Conservation (phyloP, 2,888 invertebrate genomes). For the Polyommatus icarus region DNA sequence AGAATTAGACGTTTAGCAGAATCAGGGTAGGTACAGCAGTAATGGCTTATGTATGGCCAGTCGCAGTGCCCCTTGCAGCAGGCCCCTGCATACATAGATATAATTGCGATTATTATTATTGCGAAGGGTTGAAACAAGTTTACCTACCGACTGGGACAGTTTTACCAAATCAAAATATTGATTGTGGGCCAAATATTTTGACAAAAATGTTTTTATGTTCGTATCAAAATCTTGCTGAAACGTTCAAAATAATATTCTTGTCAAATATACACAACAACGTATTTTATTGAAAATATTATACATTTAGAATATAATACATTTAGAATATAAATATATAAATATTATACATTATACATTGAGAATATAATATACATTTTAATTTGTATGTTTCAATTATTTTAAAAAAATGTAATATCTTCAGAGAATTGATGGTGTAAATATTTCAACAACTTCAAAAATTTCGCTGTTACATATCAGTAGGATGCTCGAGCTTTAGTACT, state of each 20-base stretch:
- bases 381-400: no score
- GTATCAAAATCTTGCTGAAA: not conserved
- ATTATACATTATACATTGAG: no score
- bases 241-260: not conserved
- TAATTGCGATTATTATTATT: constrained; percentile 28
- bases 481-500: not conserved
- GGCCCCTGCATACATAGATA: constrained; percentile 43
- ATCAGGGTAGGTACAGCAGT: constrained; percentile 45
- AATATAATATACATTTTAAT: no score
- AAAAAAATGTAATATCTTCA: no score
- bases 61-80: constrained; percentile 54
- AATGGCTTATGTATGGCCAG: constrained; percentile 67
- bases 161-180: not conserved
- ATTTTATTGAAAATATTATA: not conserved
- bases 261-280: not conserved
- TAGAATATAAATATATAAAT: no score
- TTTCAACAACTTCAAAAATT: not conserved
- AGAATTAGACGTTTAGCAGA: not conserved
- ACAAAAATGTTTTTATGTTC: not conserved
- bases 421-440: no score
- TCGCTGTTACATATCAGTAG: constrained; percentile 1
- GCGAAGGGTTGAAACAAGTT: constrained; percentile 26
- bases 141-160: not conserved
- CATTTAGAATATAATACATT: no score
- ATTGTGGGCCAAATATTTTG: not conserved